A percentile compares a stretch with the other conserved stretches of the same genome.
phyloP scores from a whole-genome alignment of 1,140 invertebrate species.

The Drosophila albomicans region DNA sequence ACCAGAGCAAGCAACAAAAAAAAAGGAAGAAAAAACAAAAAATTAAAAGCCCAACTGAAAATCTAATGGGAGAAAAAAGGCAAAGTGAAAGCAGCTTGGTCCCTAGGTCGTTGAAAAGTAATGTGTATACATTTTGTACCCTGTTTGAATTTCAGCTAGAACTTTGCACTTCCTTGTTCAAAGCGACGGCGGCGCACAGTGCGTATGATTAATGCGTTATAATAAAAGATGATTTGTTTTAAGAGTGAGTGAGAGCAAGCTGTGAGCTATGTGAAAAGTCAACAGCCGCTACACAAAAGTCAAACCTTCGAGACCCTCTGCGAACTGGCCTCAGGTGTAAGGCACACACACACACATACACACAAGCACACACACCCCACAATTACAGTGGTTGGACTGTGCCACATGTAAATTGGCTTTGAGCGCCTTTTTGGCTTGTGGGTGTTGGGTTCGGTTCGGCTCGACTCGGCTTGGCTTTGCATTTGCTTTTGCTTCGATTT shows the following conservation, averaged over 20 bases:
- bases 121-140: conserved; percentile 39
- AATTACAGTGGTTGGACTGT: conserved; percentile 43
- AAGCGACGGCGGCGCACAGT: conserved; percentile 37
- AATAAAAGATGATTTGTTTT: conserved; percentile 82
- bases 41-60: conserved; percentile 48
- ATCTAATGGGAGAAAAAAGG: conserved; percentile 8
- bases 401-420: conserved; percentile 76
- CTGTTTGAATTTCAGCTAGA: conserved; percentile 38
- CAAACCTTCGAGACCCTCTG: conserved; percentile 35
- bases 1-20: conserved; percentile 22
- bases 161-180: conserved; percentile 61
- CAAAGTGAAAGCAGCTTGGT: conserved; percentile 2
- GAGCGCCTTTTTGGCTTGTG: conserved; percentile 44
- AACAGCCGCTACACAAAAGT: conserved; percentile 70
- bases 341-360: conserved; percentile 41
- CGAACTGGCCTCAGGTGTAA: conserved; percentile 61
- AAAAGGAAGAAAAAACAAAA: conserved; percentile 51
- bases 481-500: conserved; percentile 31
- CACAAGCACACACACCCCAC: conserved; percentile 38
- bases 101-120: conserved; percentile 6
- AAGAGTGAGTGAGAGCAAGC: conserved; percentile 45
- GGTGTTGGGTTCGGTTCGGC: conserved; percentile 36
- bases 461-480: conserved; percentile 20
- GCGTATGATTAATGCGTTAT: conserved; percentile 77
- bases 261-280: conserved; percentile 62